Base-by-base conservation (phyloP, 2,888 invertebrate genomes). In the Tromatobia lineatoria region DNA sequence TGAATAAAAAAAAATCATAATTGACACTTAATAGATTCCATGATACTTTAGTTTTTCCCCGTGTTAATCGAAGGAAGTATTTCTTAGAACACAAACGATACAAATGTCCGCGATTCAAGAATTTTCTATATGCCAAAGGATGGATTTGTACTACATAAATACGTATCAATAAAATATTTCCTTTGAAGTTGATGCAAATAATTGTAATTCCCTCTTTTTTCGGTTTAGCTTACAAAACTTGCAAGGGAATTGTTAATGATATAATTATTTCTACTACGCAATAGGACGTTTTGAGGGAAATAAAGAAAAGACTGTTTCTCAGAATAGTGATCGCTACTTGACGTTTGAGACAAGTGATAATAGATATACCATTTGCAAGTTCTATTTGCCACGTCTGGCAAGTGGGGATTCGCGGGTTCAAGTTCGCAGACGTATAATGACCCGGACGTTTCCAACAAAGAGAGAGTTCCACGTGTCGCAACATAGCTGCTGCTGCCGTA, bases 401-500 rank as follows among this genome's bases (percentile, higher is more conserved):
- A 13, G n/a, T 29, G 52, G 54, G 42, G 23, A 10, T 15, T 13
- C 23, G 29, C 42, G 59, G 75, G 71, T 85, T 61, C 67, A 79
- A 79, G 79, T 76, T 79, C 50, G 52, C 52, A 59, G 74, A 64
- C 80, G 47, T 73, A 52, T 71, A 69, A 80, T 47, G 42, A 74
- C 70, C 69, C 50, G 67, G 76, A 80, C 74, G 66, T 75, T 38
- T 64, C 47, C 23, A 57, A 29, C 75, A 73, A 71, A 25, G 34
- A 67, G 23, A 79, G 66, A 82, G 38, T 61, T 82, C 75, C 82
- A 71, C 71, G 82, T 82, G 79, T 82, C 81, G 66, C 61, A 18
- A 67, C 59, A 42, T 42, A 71, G 76, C 75, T 54, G 59, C 71
- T 18, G 67, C 29, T 42, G 52, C 23, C 42, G 25, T 66, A 54